A percentile compares a stretch with the other conserved stretches of the same genome.
These are phyloP conservation scores for Saguinus imperator DNA, from an alignment of 2,113 vertebrate genomes.

Conservation along the genomic window DNA sequence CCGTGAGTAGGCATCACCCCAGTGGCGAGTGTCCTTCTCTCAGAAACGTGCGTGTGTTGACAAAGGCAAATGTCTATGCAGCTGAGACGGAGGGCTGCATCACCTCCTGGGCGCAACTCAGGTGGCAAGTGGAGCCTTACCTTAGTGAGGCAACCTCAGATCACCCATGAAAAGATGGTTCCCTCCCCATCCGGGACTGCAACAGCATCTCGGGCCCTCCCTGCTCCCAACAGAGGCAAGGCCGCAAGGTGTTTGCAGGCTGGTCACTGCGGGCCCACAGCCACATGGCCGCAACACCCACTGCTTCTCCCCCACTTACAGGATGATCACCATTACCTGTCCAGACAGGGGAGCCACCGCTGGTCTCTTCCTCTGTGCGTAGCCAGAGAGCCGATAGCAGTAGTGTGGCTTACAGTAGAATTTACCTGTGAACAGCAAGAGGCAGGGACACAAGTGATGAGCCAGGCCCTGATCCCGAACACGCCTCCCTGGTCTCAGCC, in stretches of 20 bases:
- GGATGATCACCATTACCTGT: slow-evolving; percentile 87
- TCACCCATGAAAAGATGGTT: neutral
- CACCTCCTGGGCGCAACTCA: neutral
- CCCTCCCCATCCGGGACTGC: neutral
- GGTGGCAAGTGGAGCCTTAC: neutral
- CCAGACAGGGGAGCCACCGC: slow-evolving; percentile 85
- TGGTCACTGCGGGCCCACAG: too few relatives aligned
- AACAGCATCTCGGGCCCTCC: too few relatives aligned
- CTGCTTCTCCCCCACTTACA: neutral
- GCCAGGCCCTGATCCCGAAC: neutral
- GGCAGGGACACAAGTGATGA: neutral
- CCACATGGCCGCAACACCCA: neutral
- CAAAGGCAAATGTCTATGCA: neutral
- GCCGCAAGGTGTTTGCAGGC: neutral
- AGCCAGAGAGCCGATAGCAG: slow-evolving; percentile 95
- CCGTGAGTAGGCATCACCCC: neutral
- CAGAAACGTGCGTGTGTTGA: neutral
- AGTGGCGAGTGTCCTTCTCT: neutral
- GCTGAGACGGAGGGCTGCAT: neutral
- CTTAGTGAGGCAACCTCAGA: neutral
- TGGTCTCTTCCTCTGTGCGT: slow-evolving; percentile 95
- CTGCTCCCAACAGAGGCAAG: neutral
- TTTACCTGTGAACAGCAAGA: slow-evolving; percentile 89
- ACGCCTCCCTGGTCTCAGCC: neutral
- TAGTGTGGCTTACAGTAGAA: slow-evolving; percentile 99